Conservation (phyloP, 2,113 vertebrate species). For the Callipepla californica region DNA sequence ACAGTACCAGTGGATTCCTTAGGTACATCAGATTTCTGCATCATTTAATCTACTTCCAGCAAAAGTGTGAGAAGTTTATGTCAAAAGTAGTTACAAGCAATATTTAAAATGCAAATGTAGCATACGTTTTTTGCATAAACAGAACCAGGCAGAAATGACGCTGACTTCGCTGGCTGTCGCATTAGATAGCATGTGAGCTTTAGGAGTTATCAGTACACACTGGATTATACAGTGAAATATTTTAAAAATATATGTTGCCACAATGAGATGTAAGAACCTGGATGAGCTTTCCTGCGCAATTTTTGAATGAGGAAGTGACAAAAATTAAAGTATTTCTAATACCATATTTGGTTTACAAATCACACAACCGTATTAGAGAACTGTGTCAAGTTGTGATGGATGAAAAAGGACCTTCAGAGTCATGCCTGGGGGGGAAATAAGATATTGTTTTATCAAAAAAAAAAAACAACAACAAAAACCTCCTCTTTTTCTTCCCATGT, state of each 20-base stretch:
- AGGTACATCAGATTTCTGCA: not conserved
- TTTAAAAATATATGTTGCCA: not conserved
- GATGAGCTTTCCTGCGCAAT: not conserved
- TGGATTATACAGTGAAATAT: not conserved
- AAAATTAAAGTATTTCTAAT: not conserved
- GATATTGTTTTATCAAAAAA: not conserved
- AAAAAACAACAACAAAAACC: too few species aligned
- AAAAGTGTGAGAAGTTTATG: not conserved
- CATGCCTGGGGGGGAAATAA: not conserved
- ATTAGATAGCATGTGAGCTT: not conserved
- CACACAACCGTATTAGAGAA: not conserved
- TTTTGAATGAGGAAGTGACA: not conserved
- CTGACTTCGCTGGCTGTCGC: not conserved
- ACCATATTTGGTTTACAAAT: not conserved
- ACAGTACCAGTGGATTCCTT: not conserved
- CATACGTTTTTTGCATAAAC: not conserved
- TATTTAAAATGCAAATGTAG: not conserved
- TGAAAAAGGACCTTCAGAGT: not conserved
- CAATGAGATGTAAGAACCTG: fast-evolving
- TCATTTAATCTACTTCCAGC: not conserved
- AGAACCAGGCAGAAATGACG: not conserved
- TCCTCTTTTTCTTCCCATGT: not conserved
- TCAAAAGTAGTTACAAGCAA: not conserved
- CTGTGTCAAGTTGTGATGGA: not conserved
- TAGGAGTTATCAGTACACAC: not conserved